Evolutionary conservation across 1,140 invertebrate species (phyloP).

Genomic region (Zaprionus capensis): DNA sequence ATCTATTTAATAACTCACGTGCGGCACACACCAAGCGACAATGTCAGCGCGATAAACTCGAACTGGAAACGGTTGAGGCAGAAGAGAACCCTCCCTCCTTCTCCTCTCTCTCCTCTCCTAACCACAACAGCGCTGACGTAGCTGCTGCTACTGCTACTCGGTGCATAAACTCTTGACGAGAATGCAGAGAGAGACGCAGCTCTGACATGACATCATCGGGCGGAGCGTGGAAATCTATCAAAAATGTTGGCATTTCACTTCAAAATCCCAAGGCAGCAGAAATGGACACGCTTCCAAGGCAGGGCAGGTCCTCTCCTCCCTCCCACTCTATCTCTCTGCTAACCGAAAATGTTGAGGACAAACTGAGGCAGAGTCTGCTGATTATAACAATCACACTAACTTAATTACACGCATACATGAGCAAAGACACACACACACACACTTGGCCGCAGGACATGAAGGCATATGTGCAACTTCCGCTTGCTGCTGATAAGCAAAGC

Average conservation of each 20-base stretch:
- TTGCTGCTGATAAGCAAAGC: conserved; percentile 61
- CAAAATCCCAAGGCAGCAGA: conserved; percentile 16
- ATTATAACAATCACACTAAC: conserved; percentile 66
- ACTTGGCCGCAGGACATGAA: conserved; percentile 65
- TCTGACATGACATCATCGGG: conserved; percentile 35
- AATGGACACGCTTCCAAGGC: neutral
- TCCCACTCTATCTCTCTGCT: neutral
- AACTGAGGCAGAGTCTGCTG: conserved; percentile 17
- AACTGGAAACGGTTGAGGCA: conserved; percentile 23
- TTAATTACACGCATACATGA: conserved; percentile 73
- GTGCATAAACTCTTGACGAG: conserved; percentile 12
- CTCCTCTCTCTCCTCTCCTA: neutral
- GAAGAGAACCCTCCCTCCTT: neutral
- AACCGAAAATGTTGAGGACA: neutral
- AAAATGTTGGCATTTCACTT: conserved; percentile 42
- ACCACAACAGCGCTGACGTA: conserved; percentile 28
- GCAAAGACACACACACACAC: conserved; percentile 52
- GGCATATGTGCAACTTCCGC: conserved; percentile 44
- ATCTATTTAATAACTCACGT: conserved; percentile 80
- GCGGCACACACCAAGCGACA: conserved; percentile 51
- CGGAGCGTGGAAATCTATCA: conserved; percentile 42
- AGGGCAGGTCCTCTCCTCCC: neutral
- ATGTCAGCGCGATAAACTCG: conserved; percentile 59
- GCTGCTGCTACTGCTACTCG: conserved; percentile 1
- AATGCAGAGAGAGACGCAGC: neutral